A percentile compares a stretch with the other conserved stretches of the same genome.
phyloP scores from a whole-genome alignment of 2,888 invertebrate species.

The Torymus tubicola region DNA sequence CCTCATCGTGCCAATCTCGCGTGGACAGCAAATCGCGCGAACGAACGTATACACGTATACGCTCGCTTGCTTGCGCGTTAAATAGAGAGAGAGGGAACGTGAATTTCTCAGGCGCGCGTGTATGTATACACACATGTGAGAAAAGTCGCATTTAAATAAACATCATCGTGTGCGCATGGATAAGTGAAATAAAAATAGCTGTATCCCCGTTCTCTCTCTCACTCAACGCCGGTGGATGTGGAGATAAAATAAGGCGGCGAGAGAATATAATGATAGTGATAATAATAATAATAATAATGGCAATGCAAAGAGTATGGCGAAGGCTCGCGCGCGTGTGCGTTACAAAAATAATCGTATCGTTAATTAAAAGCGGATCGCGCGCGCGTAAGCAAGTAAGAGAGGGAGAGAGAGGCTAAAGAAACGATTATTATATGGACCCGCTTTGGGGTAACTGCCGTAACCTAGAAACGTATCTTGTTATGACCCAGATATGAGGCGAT shows the following conservation, averaged over 20 bases:
- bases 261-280: background rate
- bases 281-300: background rate
- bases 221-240: too few species aligned
- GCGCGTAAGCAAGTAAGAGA: slow-evolving; percentile 10
- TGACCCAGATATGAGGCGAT: slow-evolving; percentile 77
- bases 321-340: slow-evolving; percentile 41
- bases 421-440: slow-evolving; percentile 72
- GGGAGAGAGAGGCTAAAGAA: slow-evolving; percentile 57
- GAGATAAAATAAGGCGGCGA: background rate
- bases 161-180: too few species aligned
- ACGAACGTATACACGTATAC: background rate
- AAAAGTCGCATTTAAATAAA: background rate
- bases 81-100: too few species aligned
- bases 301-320: background rate
- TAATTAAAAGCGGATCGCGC: slow-evolving; percentile 37
- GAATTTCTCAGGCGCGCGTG: background rate
- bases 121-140: background rate
- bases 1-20: slow-evolving; percentile 44
- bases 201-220: too few species aligned
- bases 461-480: slow-evolving; percentile 77
- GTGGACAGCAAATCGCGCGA: slow-evolving; percentile 31
- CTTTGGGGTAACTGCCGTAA: slow-evolving; percentile 75
- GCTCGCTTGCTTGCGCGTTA: background rate
- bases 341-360: slow-evolving; percentile 57
- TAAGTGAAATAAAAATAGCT: too few species aligned